phyloP scores from a whole-genome alignment of 2,797 vertebrate genomes.

The Acestrorhynchus altus region DNA sequence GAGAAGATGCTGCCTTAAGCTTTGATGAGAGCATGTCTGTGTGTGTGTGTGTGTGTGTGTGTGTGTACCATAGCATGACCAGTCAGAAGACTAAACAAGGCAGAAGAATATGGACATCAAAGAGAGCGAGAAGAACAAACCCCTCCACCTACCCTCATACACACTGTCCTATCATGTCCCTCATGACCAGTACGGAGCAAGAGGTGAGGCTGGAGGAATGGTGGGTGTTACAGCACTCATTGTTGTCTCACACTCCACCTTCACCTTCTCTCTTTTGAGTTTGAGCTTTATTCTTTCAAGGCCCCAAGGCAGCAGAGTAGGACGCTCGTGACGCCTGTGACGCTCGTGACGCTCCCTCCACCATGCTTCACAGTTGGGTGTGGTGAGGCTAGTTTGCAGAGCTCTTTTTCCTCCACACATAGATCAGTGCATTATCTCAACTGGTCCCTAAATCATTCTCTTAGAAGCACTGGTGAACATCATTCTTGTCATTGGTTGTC shows the following conservation, averaged over 20 bases:
- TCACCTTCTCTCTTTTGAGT: background rate
- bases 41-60: constrained; percentile 11
- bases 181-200: constrained; percentile 33
- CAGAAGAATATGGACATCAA: constrained; percentile 41
- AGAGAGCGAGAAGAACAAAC: constrained; percentile 20
- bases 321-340: no score
- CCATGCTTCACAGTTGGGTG: no score
- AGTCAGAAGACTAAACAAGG: constrained; percentile 50
- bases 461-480: no score
- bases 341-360: no score
- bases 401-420: no score
- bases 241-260: background rate
- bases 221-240: background rate
- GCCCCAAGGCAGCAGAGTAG: no score
- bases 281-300: no score
- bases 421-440: no score
- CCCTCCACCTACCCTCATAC: constrained; percentile 31
- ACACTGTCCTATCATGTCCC: constrained; percentile 22
- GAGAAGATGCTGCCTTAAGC: background rate
- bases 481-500: no score
- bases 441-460: no score
- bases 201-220: no score
- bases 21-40: background rate
- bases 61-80: constrained; percentile 6
- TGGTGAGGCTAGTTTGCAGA: no score